Base-by-base conservation (phyloP, 2,888 invertebrate genomes). In the Diarsia dahlii region DNA sequence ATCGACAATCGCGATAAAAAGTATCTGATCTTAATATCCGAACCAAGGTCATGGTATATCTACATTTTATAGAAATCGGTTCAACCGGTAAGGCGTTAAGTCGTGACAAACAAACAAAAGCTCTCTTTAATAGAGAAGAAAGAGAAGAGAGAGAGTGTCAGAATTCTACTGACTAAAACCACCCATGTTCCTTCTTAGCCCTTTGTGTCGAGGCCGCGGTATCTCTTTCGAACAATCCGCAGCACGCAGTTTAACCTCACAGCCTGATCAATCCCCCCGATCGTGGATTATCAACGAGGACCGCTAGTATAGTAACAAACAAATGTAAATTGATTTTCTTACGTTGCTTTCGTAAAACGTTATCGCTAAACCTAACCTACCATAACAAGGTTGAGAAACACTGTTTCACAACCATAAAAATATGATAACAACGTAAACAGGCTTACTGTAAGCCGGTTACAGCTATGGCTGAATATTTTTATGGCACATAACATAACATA, bases 291-390 rank as follows among this genome's bases (percentile, higher is more conserved):
- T 18, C 50, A 50, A 18, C 50, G 50, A 50, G 18, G 13, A 0
- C 50, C 6, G 20, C 20, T 20, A 9, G 13, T n/a, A 66, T 66
- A 15, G 52, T 70, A 48, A 34, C 10, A 3, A 20, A 18, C 5
- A 28, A 28, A 28, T 28, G 20, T 46, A 58, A 28, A 69, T 60
- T 60, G 28, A 69, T 58, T 73, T 74, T 48, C 39, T 10, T 15
- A 28, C 60, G 39, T n/a, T 23, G 10, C 2, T 13, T 8, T 64
- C 74, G 56, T 56, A 48, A 52, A 76, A 64, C 13, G 8, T 64
- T 75, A 74, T 75, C 76, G 63, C 23, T 48, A 15, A 64, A 28
- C 45, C 64, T 75, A 63, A 75, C 64, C 64, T 64, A 39, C 15
- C 63, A 9, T 64, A 48, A 20, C 18, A 1, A 1, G 23, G 8